Percentiles rank a stretch among this genome's conserved stretches.
phyloP scores from a whole-genome alignment of 2,888 invertebrate genomes.

The Macaria liturata region DNA sequence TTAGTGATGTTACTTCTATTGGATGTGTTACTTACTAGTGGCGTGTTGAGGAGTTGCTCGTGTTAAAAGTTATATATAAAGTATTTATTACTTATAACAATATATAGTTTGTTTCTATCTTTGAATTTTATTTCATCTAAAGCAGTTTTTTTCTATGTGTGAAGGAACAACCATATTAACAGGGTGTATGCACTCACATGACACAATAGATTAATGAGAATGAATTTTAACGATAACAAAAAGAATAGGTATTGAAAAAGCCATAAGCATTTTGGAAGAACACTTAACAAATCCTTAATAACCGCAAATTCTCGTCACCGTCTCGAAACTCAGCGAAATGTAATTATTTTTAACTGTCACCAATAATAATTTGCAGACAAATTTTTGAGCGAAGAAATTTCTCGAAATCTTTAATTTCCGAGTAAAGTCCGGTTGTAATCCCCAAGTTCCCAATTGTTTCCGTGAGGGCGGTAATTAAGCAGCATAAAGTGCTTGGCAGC shows the following conservation, averaged over 20 bases:
- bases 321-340: conserved; percentile 10
- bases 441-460: conserved; percentile 79
- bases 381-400: conserved; percentile 30
- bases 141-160: no score
- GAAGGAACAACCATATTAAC: no score
- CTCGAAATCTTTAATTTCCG: conserved; percentile 53
- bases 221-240: background rate
- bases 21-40: background rate
- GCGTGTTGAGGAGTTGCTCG: no score
- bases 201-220: no score
- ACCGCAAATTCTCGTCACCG: background rate
- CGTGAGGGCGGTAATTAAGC: conserved; percentile 79
- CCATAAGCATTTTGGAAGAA: no score
- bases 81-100: no score
- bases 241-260: background rate
- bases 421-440: conserved; percentile 69
- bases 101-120: no score
- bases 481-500: conserved; percentile 73
- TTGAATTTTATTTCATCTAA: no score
- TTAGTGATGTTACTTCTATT: conserved; percentile 44
- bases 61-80: no score
- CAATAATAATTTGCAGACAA: conserved; percentile 21
- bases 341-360: conserved; percentile 20
- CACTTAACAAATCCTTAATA: no score
- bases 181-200: no score